Base-by-base conservation (phyloP, 2,888 invertebrate species). In the Ligdia adustata region DNA sequence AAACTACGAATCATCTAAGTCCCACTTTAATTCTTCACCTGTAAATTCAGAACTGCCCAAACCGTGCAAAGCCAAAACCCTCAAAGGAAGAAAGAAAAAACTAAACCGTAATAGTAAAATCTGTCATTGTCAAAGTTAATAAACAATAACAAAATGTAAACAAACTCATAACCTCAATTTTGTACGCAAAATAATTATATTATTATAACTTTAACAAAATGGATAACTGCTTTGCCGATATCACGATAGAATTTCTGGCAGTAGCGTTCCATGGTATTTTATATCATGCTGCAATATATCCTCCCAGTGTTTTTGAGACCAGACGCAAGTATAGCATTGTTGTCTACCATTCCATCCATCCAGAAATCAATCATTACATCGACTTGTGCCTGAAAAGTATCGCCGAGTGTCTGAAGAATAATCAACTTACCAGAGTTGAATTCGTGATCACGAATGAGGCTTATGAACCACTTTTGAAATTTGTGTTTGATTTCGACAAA, bases 231-330 rank as follows among this genome's bases (percentile, higher is more conserved):
- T 82, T 87, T 42, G 60, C 81, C 16, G 92, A 94, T 61, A 79
- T 94, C 38, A 75, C 92, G n/a, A 63, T 92, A 41, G 94, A 94
- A 78, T 94, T 94, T 72, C 71, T 95, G 14, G 92, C 93, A 65
- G 91, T 94, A 13, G 91, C 93, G 0, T 91, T 94, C 50, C 93
- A 94, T 64, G 91, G 85, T 43, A 92, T 94, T 42, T 66, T 95
- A 3, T 93, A 91, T 62, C 78, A 88, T 43, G 73, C 92, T 40
- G 91, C 92, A 56, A 74, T 94, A 28, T 95, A 95, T 72, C 94
- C 95, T 1, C 80, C 85, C 45, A 91, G 90, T 62, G 91, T 94
- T 60, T 95, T 94, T 72, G 89, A 88, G 48, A 83, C 81, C 7
- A 92, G 91, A 66, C 93, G 91, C 64, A 93, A 94, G 59, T 95